Base-by-base conservation (phyloP, 2,797 vertebrate genomes). In the Enteromius mattozi region DNA sequence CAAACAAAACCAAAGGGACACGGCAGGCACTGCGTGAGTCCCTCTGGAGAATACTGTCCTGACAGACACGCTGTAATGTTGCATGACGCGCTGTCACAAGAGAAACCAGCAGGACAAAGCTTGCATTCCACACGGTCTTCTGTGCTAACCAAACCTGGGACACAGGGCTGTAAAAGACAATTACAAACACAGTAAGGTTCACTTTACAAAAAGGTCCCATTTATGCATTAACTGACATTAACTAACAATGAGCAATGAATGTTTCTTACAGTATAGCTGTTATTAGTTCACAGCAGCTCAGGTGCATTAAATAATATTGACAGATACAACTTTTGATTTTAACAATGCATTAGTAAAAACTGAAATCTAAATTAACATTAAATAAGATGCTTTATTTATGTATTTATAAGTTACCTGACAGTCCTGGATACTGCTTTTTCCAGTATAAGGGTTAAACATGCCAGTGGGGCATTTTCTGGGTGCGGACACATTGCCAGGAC, bases 11-110 rank as follows among this genome's bases (percentile, higher is more conserved):
- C 92, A 61, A 92, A 81, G 0, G 96, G 96, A 84, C 97, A 97
- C 3, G 91, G 63, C 59, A 86, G 84, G 89, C 96, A 98, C 45
- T 91, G 88, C 17, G 92, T 76, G 33, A 95, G 87, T 37, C 96
- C 96, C 66, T 96, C 95, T 5, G 94, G 94, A 0, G 96, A 98
- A 89, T 95, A 93, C 42, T 92, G 93, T 13, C 97, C 96, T 2
- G 93, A 90, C n/a, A 83, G 89, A 68, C 97, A 97, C 63, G 92
- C 88, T 76, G 87, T 92, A 24, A 94, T 91, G 4, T 65, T 84
- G 3, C 95, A 94, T 0, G 68, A 90, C 47, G 0, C 65, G 0
- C 90, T 88, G 68, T 96, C 89, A 77, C 96, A 97, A 0, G 92
- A 93, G 68, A 94, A 95, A 19, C 97, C 97, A 16, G 92, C 83